Conservation (phyloP, 2,797 vertebrate species). For the Myotis myotis region DNA sequence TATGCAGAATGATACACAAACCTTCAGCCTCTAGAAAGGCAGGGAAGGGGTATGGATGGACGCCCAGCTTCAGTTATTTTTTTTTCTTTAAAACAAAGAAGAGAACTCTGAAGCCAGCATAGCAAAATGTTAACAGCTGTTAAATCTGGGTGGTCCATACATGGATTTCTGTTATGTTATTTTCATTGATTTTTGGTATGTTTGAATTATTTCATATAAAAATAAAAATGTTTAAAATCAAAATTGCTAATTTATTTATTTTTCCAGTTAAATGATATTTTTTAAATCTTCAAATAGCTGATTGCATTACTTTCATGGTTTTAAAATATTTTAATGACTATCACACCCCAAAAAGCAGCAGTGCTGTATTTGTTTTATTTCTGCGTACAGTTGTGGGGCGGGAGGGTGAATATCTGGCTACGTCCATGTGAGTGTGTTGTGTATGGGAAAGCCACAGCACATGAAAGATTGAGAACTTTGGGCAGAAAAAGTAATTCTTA, state of each 20-base stretch:
- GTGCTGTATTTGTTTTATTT: background rate
- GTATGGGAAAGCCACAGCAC: background rate
- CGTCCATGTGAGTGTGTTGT: background rate
- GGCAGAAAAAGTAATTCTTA: background rate
- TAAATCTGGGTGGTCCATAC: conserved; percentile 47
- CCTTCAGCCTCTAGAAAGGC: background rate
- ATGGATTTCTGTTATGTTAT: conserved; percentile 27
- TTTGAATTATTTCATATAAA: conserved; percentile 58
- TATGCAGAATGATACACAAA: background rate
- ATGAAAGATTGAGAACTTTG: background rate
- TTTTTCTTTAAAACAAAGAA: conserved; percentile 22
- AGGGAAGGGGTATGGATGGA: background rate
- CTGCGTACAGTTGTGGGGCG: background rate
- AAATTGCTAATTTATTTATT: conserved; percentile 50
- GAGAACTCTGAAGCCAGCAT: background rate
- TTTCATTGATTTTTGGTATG: conserved; percentile 41
- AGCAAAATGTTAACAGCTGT: conserved; percentile 62
- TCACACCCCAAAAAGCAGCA: background rate
- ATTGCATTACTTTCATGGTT: background rate
- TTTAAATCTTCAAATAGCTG: background rate
- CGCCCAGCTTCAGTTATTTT: background rate
- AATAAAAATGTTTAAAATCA: conserved; percentile 63
- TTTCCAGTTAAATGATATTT: conserved; percentile 35
- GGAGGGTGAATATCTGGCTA: too few species aligned
- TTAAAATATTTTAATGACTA: conserved; percentile 43